A percentile compares a stretch with the other conserved stretches of the same genome.
Conservation (phyloP, 1,140 invertebrate genomes). For the Drosophila tsacasi region DNA sequence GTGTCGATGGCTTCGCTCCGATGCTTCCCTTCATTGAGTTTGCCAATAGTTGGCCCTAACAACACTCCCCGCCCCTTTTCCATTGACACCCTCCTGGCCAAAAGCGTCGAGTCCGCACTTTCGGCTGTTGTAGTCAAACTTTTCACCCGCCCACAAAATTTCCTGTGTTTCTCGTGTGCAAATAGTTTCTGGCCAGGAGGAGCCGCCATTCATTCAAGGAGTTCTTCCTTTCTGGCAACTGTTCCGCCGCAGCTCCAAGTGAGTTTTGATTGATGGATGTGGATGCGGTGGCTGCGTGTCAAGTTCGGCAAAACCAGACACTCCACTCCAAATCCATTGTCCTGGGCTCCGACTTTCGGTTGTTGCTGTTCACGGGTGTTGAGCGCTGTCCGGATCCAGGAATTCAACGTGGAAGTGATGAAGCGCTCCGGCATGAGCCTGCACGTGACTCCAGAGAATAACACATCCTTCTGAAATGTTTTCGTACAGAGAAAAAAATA, state of each 20-base stretch:
- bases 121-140: slow-evolving; percentile 30
- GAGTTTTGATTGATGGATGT: slow-evolving; percentile 48
- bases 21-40: slow-evolving; percentile 42
- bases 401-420: slow-evolving; percentile 29
- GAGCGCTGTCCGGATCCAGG: slow-evolving; percentile 17
- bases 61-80: slow-evolving; percentile 16
- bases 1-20: slow-evolving; percentile 25
- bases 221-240: slow-evolving; percentile 11
- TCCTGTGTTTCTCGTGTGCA: slow-evolving; percentile 29
- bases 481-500: background rate
- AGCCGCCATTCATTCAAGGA: slow-evolving; percentile 14
- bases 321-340: slow-evolving; percentile 49
- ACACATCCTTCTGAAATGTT: background rate
- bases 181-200: slow-evolving; percentile 34
- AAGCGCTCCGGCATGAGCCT: slow-evolving; percentile 18
- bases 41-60: slow-evolving; percentile 50
- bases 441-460: slow-evolving; percentile 30
- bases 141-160: slow-evolving; percentile 21
- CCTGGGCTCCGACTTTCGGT: slow-evolving; percentile 5
- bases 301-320: slow-evolving; percentile 40
- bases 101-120: slow-evolving; percentile 36
- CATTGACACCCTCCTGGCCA: slow-evolving; percentile 20
- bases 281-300: slow-evolving; percentile 26
- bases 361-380: slow-evolving; percentile 13
- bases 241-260: slow-evolving; percentile 31